phyloP scores from a whole-genome alignment of 2,888 invertebrate species.

The Gastracanthus pulcherrimus region DNA sequence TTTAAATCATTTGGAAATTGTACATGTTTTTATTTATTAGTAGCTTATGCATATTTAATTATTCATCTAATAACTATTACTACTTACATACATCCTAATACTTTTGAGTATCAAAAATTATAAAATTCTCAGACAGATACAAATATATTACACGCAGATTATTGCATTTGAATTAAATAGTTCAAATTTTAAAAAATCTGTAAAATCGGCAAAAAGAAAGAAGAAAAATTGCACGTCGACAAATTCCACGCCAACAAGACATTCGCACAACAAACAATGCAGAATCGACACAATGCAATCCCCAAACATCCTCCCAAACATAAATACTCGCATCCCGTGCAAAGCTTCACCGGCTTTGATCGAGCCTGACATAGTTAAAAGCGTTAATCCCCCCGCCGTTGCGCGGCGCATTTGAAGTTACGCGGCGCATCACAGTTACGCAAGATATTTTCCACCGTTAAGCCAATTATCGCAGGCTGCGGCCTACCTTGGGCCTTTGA shows the following conservation, averaged over 20 bases:
- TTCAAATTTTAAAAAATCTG: too few species aligned
- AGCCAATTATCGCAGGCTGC: slow-evolving; percentile 32
- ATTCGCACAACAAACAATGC: background rate
- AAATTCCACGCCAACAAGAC: background rate
- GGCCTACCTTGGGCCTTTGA: slow-evolving; percentile 9
- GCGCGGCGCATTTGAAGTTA: slow-evolving; percentile 20
- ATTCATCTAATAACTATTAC: too few species aligned
- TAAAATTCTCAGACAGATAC: too few species aligned
- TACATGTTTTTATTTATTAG: too few species aligned
- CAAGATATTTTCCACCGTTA: slow-evolving; percentile 41
- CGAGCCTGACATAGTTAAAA: background rate
- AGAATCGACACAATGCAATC: background rate
- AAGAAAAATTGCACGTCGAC: background rate
- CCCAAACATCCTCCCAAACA: background rate
- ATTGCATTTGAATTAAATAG: too few species aligned
- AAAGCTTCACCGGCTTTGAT: background rate
- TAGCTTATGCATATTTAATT: too few species aligned
- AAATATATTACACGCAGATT: too few species aligned
- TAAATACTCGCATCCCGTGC: background rate
- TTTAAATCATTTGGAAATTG: too few species aligned
- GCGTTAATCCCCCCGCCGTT: background rate
- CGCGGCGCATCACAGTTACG: slow-evolving; percentile 13
- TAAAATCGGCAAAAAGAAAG: background rate
- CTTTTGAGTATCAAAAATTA: too few species aligned
- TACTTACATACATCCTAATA: too few species aligned